Conservation (phyloP, 2,888 invertebrate genomes). For the Chromoteleia sp. region DNA sequence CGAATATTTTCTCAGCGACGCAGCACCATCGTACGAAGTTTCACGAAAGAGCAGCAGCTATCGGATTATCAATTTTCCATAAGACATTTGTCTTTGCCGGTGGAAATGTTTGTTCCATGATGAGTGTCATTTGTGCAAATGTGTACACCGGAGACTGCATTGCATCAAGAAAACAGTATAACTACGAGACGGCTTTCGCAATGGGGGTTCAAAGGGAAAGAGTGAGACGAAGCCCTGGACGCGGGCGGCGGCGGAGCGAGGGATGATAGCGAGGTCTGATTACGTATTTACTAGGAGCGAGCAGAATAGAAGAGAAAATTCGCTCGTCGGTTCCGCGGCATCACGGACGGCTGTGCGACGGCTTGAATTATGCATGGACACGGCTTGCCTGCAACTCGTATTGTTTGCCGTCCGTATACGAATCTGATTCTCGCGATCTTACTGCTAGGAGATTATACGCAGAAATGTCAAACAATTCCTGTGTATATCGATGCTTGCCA, state of each 20-base stretch:
- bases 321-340: constrained; percentile 79
- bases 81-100: constrained; percentile 54
- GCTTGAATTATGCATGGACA: constrained; percentile 85
- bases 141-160: constrained; percentile 54
- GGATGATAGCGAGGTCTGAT: constrained; percentile 82
- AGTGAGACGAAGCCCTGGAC: constrained; percentile 19
- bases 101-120: constrained; percentile 54
- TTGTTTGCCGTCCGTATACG: constrained; percentile 81
- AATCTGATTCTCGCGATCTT: constrained; percentile 80
- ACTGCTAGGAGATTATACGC: constrained; percentile 63
- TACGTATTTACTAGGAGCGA: constrained; percentile 83
- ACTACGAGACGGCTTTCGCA: constrained; percentile 49
- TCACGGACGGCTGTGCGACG: constrained; percentile 81
- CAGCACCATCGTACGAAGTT: constrained; percentile 17
- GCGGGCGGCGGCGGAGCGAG: constrained; percentile 47
- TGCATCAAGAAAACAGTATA: constrained; percentile 61
- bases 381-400: constrained; percentile 83
- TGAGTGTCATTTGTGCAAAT: constrained; percentile 63
- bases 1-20: neutral
- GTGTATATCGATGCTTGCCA: constrained; percentile 64
- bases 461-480: constrained; percentile 69
- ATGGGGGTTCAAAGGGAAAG: constrained; percentile 39
- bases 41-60: constrained; percentile 21
- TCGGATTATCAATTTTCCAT: constrained; percentile 57
- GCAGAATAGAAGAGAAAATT: constrained; percentile 83